Conservation (phyloP, 2,888 invertebrate genomes). For the Andrena flavipes region DNA sequence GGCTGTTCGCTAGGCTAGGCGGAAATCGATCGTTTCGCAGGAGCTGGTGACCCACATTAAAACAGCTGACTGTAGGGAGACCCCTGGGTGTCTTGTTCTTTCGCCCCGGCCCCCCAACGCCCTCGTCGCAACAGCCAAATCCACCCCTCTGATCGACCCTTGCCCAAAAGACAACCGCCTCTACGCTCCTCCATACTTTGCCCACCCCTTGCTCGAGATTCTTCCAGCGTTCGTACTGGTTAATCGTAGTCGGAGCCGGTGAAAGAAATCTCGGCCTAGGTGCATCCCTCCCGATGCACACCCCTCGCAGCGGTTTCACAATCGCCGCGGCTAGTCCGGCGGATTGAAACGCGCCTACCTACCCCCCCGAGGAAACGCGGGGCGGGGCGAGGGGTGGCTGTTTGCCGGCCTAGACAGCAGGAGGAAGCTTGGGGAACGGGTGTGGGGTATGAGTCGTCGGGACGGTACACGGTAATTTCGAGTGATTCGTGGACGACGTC, state of each 20-base stretch:
- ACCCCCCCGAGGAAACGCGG: slow-evolving; percentile 28
- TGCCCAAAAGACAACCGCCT: slow-evolving; percentile 51
- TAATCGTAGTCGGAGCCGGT: not conserved
- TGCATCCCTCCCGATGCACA: not conserved
- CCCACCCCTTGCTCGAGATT: not conserved
- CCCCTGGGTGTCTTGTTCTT: slow-evolving; percentile 58
- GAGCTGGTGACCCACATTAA: slow-evolving; percentile 80
- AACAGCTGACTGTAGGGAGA: slow-evolving; percentile 79
- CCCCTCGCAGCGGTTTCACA: not conserved
- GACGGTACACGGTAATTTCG: slow-evolving; percentile 76
- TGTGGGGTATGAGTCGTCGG: slow-evolving; percentile 57
- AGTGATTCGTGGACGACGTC: slow-evolving; percentile 78
- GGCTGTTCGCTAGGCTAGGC: not conserved
- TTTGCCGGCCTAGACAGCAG: slow-evolving; percentile 27
- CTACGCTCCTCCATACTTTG: slow-evolving; percentile 23
- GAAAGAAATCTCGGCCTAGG: not conserved
- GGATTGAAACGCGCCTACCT: slow-evolving; percentile 37
- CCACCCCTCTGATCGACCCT: slow-evolving; percentile 61
- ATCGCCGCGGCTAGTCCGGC: slow-evolving; percentile 35
- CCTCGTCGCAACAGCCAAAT: slow-evolving; percentile 37
- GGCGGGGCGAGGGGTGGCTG: slow-evolving; percentile 56
- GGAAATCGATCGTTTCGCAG: slow-evolving; percentile 76
- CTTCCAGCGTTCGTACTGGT: not conserved
- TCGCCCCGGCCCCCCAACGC: slow-evolving; percentile 60
- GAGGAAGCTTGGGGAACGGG: slow-evolving; percentile 43